These are phyloP conservation scores for Varroa destructor DNA, from an alignment of 1,140 invertebrate species.

Conservation along the genomic window DNA sequence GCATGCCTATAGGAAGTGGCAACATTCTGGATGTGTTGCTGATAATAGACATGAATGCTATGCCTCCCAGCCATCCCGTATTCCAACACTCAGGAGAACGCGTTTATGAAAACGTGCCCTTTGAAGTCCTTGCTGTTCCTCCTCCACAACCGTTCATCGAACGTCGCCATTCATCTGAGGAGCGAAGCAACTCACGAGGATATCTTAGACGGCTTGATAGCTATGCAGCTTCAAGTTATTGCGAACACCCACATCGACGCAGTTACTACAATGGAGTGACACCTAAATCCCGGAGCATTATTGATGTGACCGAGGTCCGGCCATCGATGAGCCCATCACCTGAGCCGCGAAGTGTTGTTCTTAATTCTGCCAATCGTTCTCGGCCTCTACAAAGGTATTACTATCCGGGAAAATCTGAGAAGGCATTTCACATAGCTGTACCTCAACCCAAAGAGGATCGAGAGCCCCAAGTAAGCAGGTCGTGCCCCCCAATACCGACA, in stretches of 20 bases:
- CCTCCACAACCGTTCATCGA: too few relatives aligned
- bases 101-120: background rate
- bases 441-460: constrained; percentile 5
- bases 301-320: background rate
- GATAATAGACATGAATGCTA: background rate
- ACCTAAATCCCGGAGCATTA: constrained; percentile 10
- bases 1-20: too few relatives aligned
- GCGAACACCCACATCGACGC: too few relatives aligned
- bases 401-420: constrained; percentile 16
- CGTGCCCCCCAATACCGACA: constrained; percentile 24
- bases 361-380: constrained; percentile 4
- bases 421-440: constrained; percentile 7
- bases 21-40: too few relatives aligned
- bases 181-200: too few relatives aligned
- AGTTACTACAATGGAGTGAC: background rate
- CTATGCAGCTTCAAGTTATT: too few relatives aligned
- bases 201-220: too few relatives aligned
- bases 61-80: constrained; percentile 6
- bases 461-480: constrained; percentile 11
- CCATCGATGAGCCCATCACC: constrained; percentile 18
- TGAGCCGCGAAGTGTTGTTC: constrained; percentile 23
- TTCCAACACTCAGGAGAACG: background rate
- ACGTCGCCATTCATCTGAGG: too few relatives aligned
- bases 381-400: constrained; percentile 18
- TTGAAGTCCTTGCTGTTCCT: too few relatives aligned